Conservation (phyloP, 1,140 invertebrate species). For the Drosophila setifemur region DNA sequence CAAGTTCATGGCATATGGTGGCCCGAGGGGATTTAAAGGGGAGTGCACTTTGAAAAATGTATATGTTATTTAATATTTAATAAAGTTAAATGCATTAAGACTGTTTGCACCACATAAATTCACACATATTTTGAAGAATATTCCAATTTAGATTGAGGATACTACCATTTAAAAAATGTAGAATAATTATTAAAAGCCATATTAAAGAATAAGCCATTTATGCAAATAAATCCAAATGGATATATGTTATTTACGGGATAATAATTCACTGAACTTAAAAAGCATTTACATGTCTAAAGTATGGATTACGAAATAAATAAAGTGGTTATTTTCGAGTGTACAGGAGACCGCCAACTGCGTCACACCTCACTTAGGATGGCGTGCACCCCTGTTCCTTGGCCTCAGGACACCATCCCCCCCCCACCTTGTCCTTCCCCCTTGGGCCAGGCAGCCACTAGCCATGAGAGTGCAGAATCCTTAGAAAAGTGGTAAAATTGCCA, state of each 20-base stretch:
- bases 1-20: slow-evolving; percentile 36
- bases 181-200: no score
- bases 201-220: no score
- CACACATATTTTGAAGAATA: no score
- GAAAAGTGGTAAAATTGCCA: slow-evolving; percentile 76
- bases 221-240: no score
- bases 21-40: neutral
- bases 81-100: neutral
- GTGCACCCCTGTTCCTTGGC: slow-evolving; percentile 6
- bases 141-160: no score
- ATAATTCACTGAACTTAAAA: no score
- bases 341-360: slow-evolving; percentile 8
- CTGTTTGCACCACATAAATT: no score
- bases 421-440: neutral
- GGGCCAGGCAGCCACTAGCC: slow-evolving; percentile 37
- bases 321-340: neutral
- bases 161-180: no score
- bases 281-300: no score
- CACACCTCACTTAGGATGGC: slow-evolving; percentile 9
- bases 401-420: neutral
- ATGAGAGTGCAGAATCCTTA: slow-evolving; percentile 74
- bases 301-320: no score
- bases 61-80: neutral
- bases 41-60: slow-evolving; percentile 12
- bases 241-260: no score